Conservation (phyloP, 2,888 invertebrate genomes). For the Pollenia labialis region DNA sequence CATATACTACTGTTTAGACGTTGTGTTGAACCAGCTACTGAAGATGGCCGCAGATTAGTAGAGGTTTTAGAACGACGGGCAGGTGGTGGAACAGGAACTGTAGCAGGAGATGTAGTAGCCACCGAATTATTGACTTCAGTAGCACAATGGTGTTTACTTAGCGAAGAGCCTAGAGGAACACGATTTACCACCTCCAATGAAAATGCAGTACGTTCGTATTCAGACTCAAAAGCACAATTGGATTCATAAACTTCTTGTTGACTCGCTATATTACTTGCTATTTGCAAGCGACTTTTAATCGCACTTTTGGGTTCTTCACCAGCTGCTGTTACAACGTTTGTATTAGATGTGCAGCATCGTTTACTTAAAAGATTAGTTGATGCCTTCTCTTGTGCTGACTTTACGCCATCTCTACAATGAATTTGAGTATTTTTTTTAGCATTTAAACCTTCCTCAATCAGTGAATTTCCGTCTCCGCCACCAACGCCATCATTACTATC, state of each 20-base stretch:
- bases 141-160: slow-evolving; percentile 56
- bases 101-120: slow-evolving; percentile 49
- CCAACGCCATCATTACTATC: slow-evolving; percentile 60
- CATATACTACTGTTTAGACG: slow-evolving; percentile 68
- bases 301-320: slow-evolving; percentile 85
- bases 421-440: slow-evolving; percentile 68
- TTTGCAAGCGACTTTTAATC: slow-evolving; percentile 88
- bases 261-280: slow-evolving; percentile 81
- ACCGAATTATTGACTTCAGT: slow-evolving; percentile 49
- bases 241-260: slow-evolving; percentile 77
- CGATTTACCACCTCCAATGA: slow-evolving; percentile 76
- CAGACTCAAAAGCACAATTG: slow-evolving; percentile 48
- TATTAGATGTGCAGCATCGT: slow-evolving; percentile 42
- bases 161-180: slow-evolving; percentile 57
- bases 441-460: slow-evolving; percentile 61
- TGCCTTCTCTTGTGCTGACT: slow-evolving; percentile 56
- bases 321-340: slow-evolving; percentile 20
- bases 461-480: slow-evolving; percentile 59
- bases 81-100: slow-evolving; percentile 73
- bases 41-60: slow-evolving; percentile 81
- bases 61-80: slow-evolving; percentile 80
- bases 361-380: slow-evolving; percentile 44
- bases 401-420: slow-evolving; percentile 33
- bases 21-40: slow-evolving; percentile 72
- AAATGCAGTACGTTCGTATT: slow-evolving; percentile 75